Base-by-base conservation (phyloP, 2,888 invertebrate species). In the Arenicola marina region DNA sequence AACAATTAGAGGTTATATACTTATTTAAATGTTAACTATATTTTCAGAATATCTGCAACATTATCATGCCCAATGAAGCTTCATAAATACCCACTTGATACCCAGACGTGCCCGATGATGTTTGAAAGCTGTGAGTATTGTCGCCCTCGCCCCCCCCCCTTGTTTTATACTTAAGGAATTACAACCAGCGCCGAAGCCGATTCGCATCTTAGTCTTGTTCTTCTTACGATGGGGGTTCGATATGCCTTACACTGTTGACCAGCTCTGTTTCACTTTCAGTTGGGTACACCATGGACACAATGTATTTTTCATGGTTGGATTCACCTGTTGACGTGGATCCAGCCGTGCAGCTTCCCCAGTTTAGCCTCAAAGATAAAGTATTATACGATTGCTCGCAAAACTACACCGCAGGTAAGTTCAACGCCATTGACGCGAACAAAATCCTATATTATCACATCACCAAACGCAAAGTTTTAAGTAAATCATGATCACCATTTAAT, bases 51-150 rank as follows among this genome's bases (percentile, higher is more conserved):
- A 26, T 69, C 78, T 15, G 73, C 75, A 1, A 74, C 71, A 15
- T 64, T 78, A 28, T 73, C 75, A 31, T 81, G 80, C 57, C 72
- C 75, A n/a, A 80, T 81, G 81, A 64, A 73, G 32, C 69, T 80
- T 31, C 68, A 75, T 33, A 80, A 80, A 61, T 81, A 79, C 59
- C 81, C 81, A 0, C 61, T 80, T 32, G 80, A 81, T 66, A 73
- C 74, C 2, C 80, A 80, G 61, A 66, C 44, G 1, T 80, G 80
- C 62, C 75, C 76, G 2, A 73, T 81, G 67, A 68, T 76, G 51
- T 74, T 81, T 54, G 78, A 80, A 66, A 80, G 80, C 62, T 81
- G 80, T 80, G 62, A 77, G 79, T 77, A 53, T n/a, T n/a, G n/a
- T n/a, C n/a, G n/a, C n/a, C n/a, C n/a, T n/a, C n/a, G n/a, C n/a